Conservation (phyloP, 2,888 invertebrate species). For the Dastarcus helophoroides region DNA sequence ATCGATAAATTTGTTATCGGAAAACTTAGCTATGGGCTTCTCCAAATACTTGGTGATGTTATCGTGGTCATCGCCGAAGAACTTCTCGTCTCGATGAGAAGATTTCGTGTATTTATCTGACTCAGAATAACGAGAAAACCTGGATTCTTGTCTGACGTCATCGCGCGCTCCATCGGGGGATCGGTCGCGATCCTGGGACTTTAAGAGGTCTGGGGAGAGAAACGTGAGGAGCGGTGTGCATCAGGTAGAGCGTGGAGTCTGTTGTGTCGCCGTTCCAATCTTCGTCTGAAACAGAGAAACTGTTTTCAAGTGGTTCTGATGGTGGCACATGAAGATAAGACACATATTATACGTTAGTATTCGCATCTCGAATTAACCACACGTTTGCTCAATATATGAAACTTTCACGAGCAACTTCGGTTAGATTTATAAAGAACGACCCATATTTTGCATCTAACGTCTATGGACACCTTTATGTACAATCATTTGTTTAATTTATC, state of each 20-base stretch:
- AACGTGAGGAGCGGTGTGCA: slow-evolving; percentile 43
- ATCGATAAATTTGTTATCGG: slow-evolving; percentile 24
- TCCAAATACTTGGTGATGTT: slow-evolving; percentile 23
- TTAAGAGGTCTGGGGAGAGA: slow-evolving; percentile 29
- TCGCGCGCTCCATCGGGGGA: slow-evolving; percentile 15
- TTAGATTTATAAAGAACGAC: no score
- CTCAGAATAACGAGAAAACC: slow-evolving; percentile 40
- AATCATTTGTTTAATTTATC: no score
- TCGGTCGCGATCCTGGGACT: slow-evolving; percentile 10
- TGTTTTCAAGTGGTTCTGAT: slow-evolving; percentile 1
- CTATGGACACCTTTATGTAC: no score
- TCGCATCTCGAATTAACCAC: no score
- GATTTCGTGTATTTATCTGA: no score
- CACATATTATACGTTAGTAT: no score
- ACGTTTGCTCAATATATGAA: no score
- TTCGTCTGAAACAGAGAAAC: slow-evolving; percentile 51
- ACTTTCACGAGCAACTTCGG: no score
- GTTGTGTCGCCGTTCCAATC: slow-evolving; percentile 60
- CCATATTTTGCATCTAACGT: no score
- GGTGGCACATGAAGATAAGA: no score
- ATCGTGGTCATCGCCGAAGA: slow-evolving; percentile 7
- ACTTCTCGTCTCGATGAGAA: slow-evolving; percentile 7
- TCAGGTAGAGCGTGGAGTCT: slow-evolving; percentile 45
- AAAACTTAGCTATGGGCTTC: slow-evolving; percentile 25
- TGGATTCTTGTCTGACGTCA: slow-evolving; percentile 35